These are phyloP conservation scores for Netelia virgata DNA, from an alignment of 2,888 invertebrate species.

Conservation along the genomic window DNA sequence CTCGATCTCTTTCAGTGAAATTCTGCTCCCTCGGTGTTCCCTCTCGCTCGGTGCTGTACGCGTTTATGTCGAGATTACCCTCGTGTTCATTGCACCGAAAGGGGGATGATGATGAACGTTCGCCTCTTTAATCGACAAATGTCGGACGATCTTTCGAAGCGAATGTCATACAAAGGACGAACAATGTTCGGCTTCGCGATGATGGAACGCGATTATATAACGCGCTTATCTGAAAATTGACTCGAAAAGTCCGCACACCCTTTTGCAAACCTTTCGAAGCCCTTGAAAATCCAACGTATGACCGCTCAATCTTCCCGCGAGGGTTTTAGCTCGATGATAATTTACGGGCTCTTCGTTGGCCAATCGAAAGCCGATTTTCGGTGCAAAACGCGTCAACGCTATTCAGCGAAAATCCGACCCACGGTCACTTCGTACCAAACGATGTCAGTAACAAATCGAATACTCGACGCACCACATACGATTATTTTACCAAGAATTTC, in stretches of 20 bases:
- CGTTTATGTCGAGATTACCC: slow-evolving; percentile 27
- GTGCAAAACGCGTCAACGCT: no score
- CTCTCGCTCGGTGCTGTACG: background rate
- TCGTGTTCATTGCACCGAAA: background rate
- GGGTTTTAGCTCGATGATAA: background rate
- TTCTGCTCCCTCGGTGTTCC: background rate
- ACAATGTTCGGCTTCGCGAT: background rate
- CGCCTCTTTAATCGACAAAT: slow-evolving; percentile 46
- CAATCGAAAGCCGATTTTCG: background rate
- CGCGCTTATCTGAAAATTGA: background rate
- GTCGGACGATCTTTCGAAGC: slow-evolving; percentile 29
- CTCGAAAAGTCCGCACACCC: background rate
- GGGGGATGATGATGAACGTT: background rate
- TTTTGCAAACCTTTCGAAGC: background rate
- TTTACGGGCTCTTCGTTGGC: background rate
- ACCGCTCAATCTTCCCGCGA: background rate
- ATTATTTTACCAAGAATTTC: background rate
- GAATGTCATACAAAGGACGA: background rate
- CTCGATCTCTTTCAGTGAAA: background rate
- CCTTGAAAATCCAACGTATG: background rate
- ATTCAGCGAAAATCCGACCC: background rate
- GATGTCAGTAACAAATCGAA: background rate
- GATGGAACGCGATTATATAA: background rate
- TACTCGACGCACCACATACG: background rate
- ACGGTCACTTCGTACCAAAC: background rate